phyloP scores from a whole-genome alignment of 1,140 invertebrate genomes.

The Glossosoma conforme region DNA sequence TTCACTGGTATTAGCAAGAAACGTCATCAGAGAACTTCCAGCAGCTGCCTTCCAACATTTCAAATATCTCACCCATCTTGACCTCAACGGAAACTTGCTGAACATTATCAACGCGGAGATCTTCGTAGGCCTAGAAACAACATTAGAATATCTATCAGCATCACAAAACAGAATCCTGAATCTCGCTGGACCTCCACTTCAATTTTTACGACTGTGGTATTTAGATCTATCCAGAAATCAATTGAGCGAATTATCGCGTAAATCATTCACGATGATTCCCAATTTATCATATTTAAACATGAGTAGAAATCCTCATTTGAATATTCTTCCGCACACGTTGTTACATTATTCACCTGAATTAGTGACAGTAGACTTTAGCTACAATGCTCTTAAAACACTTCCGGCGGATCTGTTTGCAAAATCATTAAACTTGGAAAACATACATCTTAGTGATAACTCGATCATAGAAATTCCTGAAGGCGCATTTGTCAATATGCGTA shows the following conservation, averaged over 20 bases:
- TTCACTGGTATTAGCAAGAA: conserved; percentile 68
- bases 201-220: conserved; percentile 59
- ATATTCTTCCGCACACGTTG: conserved; percentile 52
- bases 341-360: conserved; percentile 58
- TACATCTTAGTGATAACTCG: conserved; percentile 63
- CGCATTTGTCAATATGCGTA: conserved; percentile 66
- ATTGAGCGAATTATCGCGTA: conserved; percentile 61
- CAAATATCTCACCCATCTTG: conserved; percentile 65
- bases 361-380: conserved; percentile 65
- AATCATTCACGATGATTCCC: conserved; percentile 64
- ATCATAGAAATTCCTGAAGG: conserved; percentile 66
- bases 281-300: conserved; percentile 71
- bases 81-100: conserved; percentile 74
- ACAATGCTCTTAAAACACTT: conserved; percentile 64
- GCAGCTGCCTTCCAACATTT: conserved; percentile 72
- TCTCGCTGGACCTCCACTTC: conserved; percentile 59
- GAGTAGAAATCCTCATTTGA: conserved; percentile 68
- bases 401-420: conserved; percentile 67
- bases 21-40: conserved; percentile 82
- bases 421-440: conserved; percentile 56
- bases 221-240: conserved; percentile 78
- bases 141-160: conserved; percentile 66
- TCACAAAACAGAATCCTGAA: conserved; percentile 70
- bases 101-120: conserved; percentile 65
- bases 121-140: conserved; percentile 69